Base-by-base conservation (phyloP, 2,797 vertebrate genomes). In the Microcaecilia unicolor region DNA sequence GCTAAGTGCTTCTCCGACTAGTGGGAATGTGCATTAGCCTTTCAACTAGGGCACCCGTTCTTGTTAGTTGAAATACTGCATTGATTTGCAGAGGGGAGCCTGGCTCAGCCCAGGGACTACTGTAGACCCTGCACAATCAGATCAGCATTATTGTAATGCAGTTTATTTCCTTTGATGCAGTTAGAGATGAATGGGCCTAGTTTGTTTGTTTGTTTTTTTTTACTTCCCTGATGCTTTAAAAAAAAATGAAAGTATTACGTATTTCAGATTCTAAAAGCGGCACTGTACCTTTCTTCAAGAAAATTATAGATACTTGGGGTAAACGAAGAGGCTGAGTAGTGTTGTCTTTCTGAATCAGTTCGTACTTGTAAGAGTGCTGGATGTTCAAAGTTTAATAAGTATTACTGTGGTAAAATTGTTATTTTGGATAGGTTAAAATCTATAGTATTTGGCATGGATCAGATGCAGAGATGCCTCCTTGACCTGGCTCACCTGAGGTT, bases 31-130 rank as follows among this genome's bases (percentile, higher is more conserved):
- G 56, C 44, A 51, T 65, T 76, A 58, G 59, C 64, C 11, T 39
- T 53, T 78, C 69, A 73, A 81, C 67, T 70, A 78, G 72, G 66
- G 69, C 68, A 78, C 71, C 76, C 74, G 66, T 74, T 80, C 76
- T 78, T 76, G 70, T 75, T 78, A 83, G 73, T 57, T 72, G 72
- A n/a, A 67, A 70, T 76, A 76, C 55, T 52, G 67, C 48, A 51
- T 51, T 80, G 73, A 78, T 82, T 85, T 70, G 55, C 71, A 67
- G 45, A 70, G 53, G 63, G 44, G 46, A 42, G 35, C 72, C 31
- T 47, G 31, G 31, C 26, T n/a, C n/a, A n/a, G n/a, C n/a, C n/a
- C n/a, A n/a, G n/a, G n/a, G n/a, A n/a, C n/a, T n/a, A n/a, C n/a
- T n/a, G n/a, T 64, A 74, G 58, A 65, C 44, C 51, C 62, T 42